Conservation (phyloP, 2,113 vertebrate species). For the Oncorhynchus mykiss region DNA sequence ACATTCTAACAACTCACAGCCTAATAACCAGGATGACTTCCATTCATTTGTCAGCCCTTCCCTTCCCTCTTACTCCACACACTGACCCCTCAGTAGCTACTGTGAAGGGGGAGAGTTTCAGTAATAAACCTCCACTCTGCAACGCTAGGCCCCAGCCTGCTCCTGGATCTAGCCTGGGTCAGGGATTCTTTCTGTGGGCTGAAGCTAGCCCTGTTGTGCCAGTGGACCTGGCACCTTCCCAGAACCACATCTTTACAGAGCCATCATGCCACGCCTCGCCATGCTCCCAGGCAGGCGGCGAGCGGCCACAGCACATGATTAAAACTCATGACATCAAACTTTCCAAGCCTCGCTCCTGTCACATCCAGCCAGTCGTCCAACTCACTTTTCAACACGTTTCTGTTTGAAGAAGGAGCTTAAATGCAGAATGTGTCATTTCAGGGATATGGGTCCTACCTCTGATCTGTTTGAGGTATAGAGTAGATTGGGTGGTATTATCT, state of each 20-base stretch:
- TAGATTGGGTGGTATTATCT: background rate
- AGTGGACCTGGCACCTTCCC: conserved; percentile 61
- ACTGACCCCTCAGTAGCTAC: conserved; percentile 39
- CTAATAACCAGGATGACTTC: background rate
- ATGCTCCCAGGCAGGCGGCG: conserved; percentile 41
- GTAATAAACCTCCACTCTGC: background rate
- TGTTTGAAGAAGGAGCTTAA: background rate
- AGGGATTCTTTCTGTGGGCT: conserved; percentile 8
- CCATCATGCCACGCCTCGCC: conserved; percentile 60
- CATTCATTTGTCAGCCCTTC: background rate
- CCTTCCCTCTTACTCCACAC: conserved; percentile 39
- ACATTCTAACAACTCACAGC: background rate
- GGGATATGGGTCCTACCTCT: background rate
- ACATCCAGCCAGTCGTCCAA: conserved; percentile 29
- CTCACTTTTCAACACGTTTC: conserved; percentile 45
- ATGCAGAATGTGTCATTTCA: conserved; percentile 48
- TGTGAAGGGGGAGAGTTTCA: conserved; percentile 32
- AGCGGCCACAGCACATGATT: conserved; percentile 59
- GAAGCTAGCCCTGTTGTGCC: conserved; percentile 43
- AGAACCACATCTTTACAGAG: conserved; percentile 71
- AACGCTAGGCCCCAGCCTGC: conserved; percentile 19
- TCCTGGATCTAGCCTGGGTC: conserved; percentile 9
- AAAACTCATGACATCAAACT: conserved; percentile 74
- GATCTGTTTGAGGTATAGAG: conserved; percentile 2
- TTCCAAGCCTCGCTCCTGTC: conserved; percentile 61